Evolutionary conservation across 2,797 vertebrate genomes (phyloP).

Genomic region (Selene dorsalis): DNA sequence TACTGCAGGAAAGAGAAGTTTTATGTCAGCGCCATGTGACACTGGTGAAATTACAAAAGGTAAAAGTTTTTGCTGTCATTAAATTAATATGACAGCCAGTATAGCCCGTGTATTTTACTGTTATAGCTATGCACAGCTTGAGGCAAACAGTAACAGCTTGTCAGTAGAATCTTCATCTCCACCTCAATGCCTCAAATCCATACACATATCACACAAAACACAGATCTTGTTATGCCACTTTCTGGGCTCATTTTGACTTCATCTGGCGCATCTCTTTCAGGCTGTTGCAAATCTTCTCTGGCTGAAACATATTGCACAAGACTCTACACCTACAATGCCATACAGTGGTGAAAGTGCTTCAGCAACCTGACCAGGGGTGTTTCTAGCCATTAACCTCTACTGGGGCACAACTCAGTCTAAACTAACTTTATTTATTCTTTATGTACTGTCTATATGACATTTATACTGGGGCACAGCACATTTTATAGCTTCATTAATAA

Average conservation of each 20-base stretch:
- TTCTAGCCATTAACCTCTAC: no score
- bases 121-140: constrained; percentile 8
- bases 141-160: constrained; percentile 28
- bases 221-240: not conserved
- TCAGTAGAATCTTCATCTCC: constrained; percentile 9
- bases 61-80: not conserved
- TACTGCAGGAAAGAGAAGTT: not conserved
- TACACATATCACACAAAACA: not conserved
- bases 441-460: no score
- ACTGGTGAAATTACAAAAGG: not conserved
- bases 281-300: not conserved
- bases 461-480: no score
- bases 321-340: not conserved
- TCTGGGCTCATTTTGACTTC: not conserved
- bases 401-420: no score
- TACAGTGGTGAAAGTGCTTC: not conserved
- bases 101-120: constrained; percentile 6
- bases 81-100: not conserved
- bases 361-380: not conserved
- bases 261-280: not conserved
- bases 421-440: no score
- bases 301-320: not conserved
- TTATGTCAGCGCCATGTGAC: not conserved
- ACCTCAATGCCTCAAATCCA: not conserved
- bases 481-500: no score